Evolutionary conservation across 2,113 vertebrate genomes (phyloP).

Genomic region (Hippopotamus amphibius): DNA sequence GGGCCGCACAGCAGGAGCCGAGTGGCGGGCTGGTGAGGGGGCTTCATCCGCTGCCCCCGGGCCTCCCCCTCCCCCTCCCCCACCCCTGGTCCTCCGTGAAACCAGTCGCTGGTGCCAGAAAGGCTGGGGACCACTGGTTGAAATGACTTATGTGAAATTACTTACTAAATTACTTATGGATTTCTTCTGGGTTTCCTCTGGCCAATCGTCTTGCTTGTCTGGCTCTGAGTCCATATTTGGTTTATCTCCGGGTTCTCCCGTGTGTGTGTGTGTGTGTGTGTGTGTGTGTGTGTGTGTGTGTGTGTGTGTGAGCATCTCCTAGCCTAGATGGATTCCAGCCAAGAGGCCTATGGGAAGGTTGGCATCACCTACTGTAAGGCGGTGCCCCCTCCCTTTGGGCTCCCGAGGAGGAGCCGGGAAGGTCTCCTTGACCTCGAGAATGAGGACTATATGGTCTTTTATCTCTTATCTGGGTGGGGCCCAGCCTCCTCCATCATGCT

Average conservation of each 20-base stretch:
- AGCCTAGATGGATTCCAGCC: background rate
- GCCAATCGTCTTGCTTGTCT: background rate
- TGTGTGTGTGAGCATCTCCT: background rate
- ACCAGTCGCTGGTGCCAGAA: too few relatives aligned
- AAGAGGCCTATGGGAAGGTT: background rate
- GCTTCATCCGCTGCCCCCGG: too few relatives aligned
- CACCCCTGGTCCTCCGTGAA: too few relatives aligned
- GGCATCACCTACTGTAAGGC: background rate
- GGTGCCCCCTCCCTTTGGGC: background rate
- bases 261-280: background rate
- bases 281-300: too few relatives aligned
- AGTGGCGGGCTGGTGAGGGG: too few relatives aligned
- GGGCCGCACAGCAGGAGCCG: too few relatives aligned
- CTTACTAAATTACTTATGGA: background rate
- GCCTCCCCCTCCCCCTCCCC: too few relatives aligned
- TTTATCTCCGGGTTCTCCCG: background rate
- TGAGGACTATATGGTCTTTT: background rate
- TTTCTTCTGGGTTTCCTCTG: background rate
- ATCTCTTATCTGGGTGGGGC: background rate
- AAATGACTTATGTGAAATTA: too few relatives aligned
- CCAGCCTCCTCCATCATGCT: background rate
- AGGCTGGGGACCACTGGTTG: too few relatives aligned
- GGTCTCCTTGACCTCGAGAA: background rate
- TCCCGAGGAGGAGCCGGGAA: background rate
- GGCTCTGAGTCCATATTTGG: background rate